Conservation (phyloP, 2,113 vertebrate genomes). For the Eidolon helvum region DNA sequence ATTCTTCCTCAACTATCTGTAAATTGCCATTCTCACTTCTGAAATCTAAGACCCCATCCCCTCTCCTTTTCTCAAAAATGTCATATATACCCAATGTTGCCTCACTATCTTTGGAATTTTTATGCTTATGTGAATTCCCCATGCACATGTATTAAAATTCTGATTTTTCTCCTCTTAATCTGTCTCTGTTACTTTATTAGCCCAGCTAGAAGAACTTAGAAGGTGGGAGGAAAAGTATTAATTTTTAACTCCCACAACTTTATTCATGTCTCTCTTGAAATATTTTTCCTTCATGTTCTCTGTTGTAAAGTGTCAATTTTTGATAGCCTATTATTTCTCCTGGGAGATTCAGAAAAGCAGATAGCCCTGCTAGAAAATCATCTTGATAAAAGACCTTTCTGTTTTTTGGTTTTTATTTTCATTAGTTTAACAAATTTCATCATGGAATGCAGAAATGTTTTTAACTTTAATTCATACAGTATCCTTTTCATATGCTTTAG, state of each 20-base stretch:
- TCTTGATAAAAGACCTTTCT: background rate
- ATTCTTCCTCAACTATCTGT: too few species aligned
- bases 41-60: too few species aligned
- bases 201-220: too few species aligned
- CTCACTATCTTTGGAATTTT: too few species aligned
- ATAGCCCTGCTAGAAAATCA: background rate
- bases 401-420: background rate
- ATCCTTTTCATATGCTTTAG: background rate
- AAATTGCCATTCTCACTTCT: too few species aligned
- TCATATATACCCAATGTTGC: too few species aligned
- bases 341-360: background rate
- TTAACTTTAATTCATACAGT: background rate
- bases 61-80: too few species aligned
- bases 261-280: background rate
- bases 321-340: conserved; percentile 15
- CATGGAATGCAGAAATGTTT: background rate
- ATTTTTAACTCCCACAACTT: background rate
- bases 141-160: too few species aligned
- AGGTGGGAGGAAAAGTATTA: too few species aligned
- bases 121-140: too few species aligned
- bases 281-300: background rate
- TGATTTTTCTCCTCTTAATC: too few species aligned
- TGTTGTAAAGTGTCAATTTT: background rate
- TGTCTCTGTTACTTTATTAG: too few species aligned
- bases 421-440: conserved; percentile 3